Base-by-base conservation (phyloP, 64 coral and sea anemone genomes). In the Trachythela sp. region DNA sequence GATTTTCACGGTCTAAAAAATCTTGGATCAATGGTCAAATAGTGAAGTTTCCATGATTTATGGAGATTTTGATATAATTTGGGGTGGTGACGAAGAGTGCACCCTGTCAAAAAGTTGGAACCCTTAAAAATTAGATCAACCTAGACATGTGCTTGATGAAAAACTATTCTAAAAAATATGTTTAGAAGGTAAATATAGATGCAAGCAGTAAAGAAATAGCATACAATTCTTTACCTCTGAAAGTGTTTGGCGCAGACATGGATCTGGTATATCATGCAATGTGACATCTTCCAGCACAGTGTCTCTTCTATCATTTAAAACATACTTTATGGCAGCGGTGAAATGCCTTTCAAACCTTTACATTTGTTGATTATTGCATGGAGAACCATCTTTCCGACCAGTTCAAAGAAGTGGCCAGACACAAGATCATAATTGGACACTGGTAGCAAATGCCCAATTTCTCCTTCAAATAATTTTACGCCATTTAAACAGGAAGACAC, bases 261-360 rank as follows among this genome's bases (percentile, higher is more conserved):
- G 88, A 58, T 90, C 88, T 24, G 88, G 76, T 40, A 90, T 83
- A 39, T 90, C 77, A 17, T 90, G 40, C 18, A 90, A 6, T 38
- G 83, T 80, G 6, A 84, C 32, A 52, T 90, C 26, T 54, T 90
- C 89, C 49, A 85, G 68, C n/a, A 76, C 87, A 48, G 36, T 88
- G 40, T 88, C 87, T 48, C 87, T 38, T 59, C 29, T 88, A 88
- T 36, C 87, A 88, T 77, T 90, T 13, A 90, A 50, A 34, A 90
- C 56, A 36, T 90, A 90, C 41, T 80, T 90, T 27, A 45, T 31
- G n/a, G 85, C 83, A 29, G 89, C 89, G 35, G 89, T 85, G 50
- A 84, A 40, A 85, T 24, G 64, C 89, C 77, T 31, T 14, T 45
- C 56, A 90, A 90, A 41, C 89, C 89, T 90, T 30, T 60, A 77